Conservation (phyloP, 2,113 vertebrate genomes). For the Sinocyclocheilus grahami region DNA sequence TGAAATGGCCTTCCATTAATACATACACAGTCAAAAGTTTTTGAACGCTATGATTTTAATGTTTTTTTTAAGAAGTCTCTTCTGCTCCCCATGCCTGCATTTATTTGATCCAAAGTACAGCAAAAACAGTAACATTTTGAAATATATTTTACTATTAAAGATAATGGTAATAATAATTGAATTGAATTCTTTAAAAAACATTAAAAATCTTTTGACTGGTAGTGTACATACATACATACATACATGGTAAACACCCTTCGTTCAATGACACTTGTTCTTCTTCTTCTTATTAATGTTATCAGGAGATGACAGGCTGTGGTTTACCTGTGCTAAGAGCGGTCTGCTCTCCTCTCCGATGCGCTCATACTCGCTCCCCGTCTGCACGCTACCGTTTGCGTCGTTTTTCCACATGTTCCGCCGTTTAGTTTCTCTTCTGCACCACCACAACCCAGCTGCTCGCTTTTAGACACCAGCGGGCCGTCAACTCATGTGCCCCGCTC, state of each 20-base stretch:
- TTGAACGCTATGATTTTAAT: no score
- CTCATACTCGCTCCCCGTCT: conserved; percentile 36
- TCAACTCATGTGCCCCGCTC: background rate
- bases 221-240: no score
- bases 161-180: no score
- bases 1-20: no score
- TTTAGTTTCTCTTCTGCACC: background rate
- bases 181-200: no score
- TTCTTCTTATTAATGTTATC: background rate
- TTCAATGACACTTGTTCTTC: background rate
- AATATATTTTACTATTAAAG: no score
- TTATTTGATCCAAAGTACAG: no score
- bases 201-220: no score
- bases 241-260: background rate
- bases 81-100: no score
- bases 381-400: background rate
- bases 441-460: background rate
- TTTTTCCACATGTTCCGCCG: conserved; percentile 21
- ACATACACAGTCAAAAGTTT: no score
- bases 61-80: no score
- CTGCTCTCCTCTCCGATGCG: conserved; percentile 24
- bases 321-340: conserved; percentile 50
- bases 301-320: background rate
- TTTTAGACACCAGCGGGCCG: background rate
- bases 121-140: no score